Conservation (phyloP, 2,797 vertebrate genomes). For the Phylloscopus collybita region DNA sequence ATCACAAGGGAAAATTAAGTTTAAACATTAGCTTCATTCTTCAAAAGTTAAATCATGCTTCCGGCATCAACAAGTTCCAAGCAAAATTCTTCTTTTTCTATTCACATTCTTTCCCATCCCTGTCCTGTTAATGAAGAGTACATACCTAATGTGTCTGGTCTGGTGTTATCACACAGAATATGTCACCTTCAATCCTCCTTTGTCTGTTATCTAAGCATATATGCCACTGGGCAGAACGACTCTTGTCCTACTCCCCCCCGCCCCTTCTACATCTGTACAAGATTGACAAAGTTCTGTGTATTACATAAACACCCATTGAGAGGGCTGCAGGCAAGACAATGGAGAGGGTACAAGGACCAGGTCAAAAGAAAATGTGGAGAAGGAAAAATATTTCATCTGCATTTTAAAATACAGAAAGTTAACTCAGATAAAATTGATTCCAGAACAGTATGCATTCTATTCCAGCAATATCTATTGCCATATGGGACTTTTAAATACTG, state of each 20-base stretch:
- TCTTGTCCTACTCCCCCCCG: no score
- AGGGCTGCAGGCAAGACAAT: neutral
- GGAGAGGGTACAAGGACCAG: neutral
- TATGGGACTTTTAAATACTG: slow-evolving; percentile 69
- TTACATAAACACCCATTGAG: neutral
- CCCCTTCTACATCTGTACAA: neutral
- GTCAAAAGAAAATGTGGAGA: slow-evolving; percentile 23
- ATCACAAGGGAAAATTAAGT: neutral
- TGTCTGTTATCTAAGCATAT: neutral
- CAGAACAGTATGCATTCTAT: slow-evolving; percentile 56
- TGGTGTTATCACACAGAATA: neutral
- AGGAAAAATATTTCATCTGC: slow-evolving; percentile 25
- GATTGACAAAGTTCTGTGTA: neutral
- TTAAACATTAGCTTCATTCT: neutral
- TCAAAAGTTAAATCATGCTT: slow-evolving; percentile 25
- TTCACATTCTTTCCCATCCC: neutral
- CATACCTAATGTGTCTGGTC: neutral
- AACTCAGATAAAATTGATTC: slow-evolving; percentile 61
- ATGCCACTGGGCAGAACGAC: neutral
- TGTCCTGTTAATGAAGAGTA: neutral
- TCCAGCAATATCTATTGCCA: slow-evolving; percentile 69
- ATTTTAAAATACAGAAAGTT: slow-evolving; percentile 50
- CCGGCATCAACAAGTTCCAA: neutral
- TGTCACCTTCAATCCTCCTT: neutral
- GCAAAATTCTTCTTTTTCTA: neutral